Percentiles rank a stretch among this genome's conserved stretches.
Evolutionary conservation across 2,113 vertebrate species (phyloP).

Genomic region (Damaliscus lunatus): DNA sequence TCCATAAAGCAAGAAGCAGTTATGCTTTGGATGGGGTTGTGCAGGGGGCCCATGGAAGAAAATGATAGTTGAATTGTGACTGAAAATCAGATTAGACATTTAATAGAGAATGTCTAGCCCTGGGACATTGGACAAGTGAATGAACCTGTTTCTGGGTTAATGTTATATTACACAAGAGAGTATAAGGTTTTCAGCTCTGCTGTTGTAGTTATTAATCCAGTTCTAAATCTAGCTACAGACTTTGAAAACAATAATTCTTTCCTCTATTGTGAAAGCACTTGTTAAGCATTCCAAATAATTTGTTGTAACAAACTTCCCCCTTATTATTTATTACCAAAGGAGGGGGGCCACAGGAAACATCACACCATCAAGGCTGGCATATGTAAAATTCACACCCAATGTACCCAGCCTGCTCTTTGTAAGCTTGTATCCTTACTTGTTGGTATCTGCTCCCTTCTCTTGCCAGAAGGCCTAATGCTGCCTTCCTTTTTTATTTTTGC

Average conservation of each 20-base stretch:
- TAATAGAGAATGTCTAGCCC: background rate
- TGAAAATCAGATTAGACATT: background rate
- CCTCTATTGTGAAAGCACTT: background rate
- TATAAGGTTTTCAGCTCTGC: background rate
- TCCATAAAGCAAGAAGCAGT: background rate
- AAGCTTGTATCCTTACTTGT: conserved; percentile 6
- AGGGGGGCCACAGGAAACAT: background rate
- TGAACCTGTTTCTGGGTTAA: background rate
- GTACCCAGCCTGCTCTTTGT: background rate
- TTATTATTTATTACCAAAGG: conserved; percentile 40
- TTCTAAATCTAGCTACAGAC: background rate
- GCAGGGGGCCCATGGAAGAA: background rate
- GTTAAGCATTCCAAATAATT: background rate
- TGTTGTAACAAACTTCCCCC: background rate
- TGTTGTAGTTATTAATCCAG: background rate
- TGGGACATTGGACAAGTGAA: background rate
- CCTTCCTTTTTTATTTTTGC: background rate
- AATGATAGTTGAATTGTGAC: conserved; percentile 7
- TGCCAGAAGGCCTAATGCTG: background rate
- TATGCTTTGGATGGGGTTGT: background rate
- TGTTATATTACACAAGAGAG: background rate
- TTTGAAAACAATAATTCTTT: conserved; percentile 27
- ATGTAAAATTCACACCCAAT: conserved; percentile 10
- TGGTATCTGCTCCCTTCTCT: conserved; percentile 6
- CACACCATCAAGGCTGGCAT: background rate